These are phyloP conservation scores for Macrobrachium rosenbergii DNA, from an alignment of 1,140 invertebrate genomes.

Conservation along the genomic window DNA sequence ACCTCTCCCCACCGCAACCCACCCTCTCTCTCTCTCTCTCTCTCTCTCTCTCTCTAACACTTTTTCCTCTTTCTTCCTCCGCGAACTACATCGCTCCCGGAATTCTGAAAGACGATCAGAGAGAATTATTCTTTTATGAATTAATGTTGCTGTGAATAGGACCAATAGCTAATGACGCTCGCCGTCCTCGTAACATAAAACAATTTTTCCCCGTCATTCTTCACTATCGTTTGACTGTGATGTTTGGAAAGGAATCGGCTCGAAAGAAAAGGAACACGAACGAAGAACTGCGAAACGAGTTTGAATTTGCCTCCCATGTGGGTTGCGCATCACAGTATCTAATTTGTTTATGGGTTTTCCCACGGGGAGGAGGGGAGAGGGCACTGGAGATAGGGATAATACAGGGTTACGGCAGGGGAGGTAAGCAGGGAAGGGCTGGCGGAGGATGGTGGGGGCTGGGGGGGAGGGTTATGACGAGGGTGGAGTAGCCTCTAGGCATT, in stretches of 20 bases:
- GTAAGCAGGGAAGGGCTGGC: background rate
- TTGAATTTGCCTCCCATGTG: conserved; percentile 35
- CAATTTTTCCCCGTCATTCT: background rate
- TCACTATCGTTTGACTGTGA: background rate
- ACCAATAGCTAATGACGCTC: background rate
- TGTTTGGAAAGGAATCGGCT: too few species aligned
- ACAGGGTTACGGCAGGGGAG: background rate
- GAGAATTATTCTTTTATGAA: conserved; percentile 37
- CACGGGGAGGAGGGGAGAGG: background rate
- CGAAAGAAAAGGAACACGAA: conserved; percentile 14
- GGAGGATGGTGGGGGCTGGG: background rate
- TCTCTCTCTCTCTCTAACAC: too few species aligned
- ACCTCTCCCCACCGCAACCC: background rate
- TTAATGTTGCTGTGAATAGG: conserved; percentile 46
- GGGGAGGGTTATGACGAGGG: background rate
- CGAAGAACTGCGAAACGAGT: conserved; percentile 34
- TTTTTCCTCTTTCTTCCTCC: too few species aligned
- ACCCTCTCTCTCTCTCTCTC: too few species aligned
- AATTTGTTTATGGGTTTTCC: conserved; percentile 56
- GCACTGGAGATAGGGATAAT: background rate
- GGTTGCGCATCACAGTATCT: conserved; percentile 45
- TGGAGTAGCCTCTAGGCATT: too few species aligned
- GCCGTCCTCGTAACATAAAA: background rate
- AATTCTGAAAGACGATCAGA: conserved; percentile 17
- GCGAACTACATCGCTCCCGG: background rate